Percentiles rank a stretch among this genome's conserved stretches.
Evolutionary conservation across 2,797 vertebrate species (phyloP).

Genomic region (Acrossocheilus fasciatus): DNA sequence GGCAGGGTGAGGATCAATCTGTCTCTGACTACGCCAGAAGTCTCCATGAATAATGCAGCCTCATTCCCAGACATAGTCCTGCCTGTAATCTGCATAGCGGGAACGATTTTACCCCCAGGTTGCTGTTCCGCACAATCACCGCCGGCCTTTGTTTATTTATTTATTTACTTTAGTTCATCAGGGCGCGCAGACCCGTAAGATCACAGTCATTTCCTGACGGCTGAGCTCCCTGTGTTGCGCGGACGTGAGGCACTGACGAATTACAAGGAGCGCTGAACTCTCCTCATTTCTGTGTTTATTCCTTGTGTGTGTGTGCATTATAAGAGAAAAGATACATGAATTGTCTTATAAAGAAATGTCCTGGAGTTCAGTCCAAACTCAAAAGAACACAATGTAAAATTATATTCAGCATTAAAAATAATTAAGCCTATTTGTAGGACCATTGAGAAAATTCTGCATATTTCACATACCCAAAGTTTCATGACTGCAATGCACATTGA

Average conservation of each 20-base stretch:
- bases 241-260: neutral
- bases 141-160: slow-evolving; percentile 24
- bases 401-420: neutral
- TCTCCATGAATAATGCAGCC: slow-evolving; percentile 62
- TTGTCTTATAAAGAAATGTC: neutral
- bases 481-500: neutral
- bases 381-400: neutral
- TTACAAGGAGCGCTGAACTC: slow-evolving; percentile 17
- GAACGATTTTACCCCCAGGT: slow-evolving; percentile 36
- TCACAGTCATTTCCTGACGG: slow-evolving; percentile 41
- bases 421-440: neutral
- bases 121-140: slow-evolving; percentile 39
- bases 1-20: slow-evolving; percentile 55
- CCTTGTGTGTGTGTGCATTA: neutral
- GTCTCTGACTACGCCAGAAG: slow-evolving; percentile 30
- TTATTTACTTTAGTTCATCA: slow-evolving; percentile 50
- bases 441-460: neutral
- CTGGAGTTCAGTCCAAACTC: neutral
- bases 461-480: neutral
- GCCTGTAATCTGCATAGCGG: slow-evolving; percentile 57
- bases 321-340: neutral
- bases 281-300: slow-evolving; percentile 8
- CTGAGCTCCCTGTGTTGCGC: neutral
- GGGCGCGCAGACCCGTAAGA: slow-evolving; percentile 14
- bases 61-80: slow-evolving; percentile 45